Evolutionary conservation across 2,797 vertebrate genomes (phyloP), one percentile per base, ranked within the genome.

Genomic region (Brachymystax lenok): DNA sequence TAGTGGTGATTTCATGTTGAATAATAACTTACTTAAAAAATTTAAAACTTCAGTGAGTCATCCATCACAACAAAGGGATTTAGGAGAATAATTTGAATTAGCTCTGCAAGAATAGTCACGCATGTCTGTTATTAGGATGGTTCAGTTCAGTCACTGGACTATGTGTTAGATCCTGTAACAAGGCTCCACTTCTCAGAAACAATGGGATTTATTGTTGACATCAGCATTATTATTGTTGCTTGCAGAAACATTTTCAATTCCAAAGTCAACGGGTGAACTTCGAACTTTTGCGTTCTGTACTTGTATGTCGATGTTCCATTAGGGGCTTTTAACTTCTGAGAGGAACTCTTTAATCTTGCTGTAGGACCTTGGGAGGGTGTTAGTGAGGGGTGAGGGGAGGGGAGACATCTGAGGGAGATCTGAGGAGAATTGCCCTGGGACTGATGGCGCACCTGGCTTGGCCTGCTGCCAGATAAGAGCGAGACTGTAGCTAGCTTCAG

Each of bases 391-490:
- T n/a, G 77, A 54, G 77, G 76, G 35, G 69, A 13, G 50, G 8
- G 8, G 59, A 84, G 68, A 83, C 75, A 75, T 79, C 19, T 24
- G 7, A 63, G 24, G 24, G 59, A 24, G 59, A 63, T 63, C 59
- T 63, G 59, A 72, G 71, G 16, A 82, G 75, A 75, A 54, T 78
- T 46, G 73, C 61, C 68, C 67, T 75, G 69, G 78, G 77, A 67
- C 28, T 5, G 63, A 66, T 16, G 64, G 28, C 28, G 69, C 84
- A 83, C 81, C 83, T 85, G 83, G 79, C 79, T 59, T 79, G 74
- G 79, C 86, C 84, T 80, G 21, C 77, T 87, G 84, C 83, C 30
- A 78, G 16, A 71, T 59, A 14, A 82, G 76, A 40, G n/a, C 69
- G 68, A 30, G 61, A 33, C 61, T 74, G 71, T 59, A 76, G 72